Conservation (phyloP, 2,797 vertebrate species). For the Amniataba percoides region DNA sequence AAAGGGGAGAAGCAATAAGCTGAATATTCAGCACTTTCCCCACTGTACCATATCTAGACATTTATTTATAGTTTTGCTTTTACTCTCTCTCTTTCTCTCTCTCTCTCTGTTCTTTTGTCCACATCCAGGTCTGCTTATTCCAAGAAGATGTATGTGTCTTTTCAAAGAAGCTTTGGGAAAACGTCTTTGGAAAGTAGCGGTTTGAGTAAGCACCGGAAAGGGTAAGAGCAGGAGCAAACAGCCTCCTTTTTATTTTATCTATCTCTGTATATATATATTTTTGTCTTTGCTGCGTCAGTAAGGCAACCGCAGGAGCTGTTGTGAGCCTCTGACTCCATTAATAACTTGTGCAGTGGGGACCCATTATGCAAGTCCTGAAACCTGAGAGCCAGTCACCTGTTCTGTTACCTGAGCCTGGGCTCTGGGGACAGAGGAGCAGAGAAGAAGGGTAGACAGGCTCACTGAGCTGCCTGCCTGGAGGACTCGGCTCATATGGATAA, state of each 20-base stretch:
- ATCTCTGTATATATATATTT: background rate
- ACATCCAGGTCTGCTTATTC: slow-evolving; percentile 43
- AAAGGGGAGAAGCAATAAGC: slow-evolving; percentile 36
- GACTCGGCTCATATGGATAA: slow-evolving; percentile 29
- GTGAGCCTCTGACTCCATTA: slow-evolving; percentile 71
- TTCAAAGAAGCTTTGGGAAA: slow-evolving; percentile 33
- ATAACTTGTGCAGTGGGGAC: slow-evolving; percentile 70
- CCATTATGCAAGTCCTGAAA: slow-evolving; percentile 78
- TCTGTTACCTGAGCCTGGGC: slow-evolving; percentile 77
- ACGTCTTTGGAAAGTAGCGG: slow-evolving; percentile 32
- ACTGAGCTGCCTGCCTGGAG: slow-evolving; percentile 42
- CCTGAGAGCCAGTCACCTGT: slow-evolving; percentile 79
- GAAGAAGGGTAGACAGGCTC: slow-evolving; percentile 36
- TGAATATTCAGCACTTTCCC: slow-evolving; percentile 67
- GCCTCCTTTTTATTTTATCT: slow-evolving; percentile 38
- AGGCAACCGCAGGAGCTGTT: slow-evolving; percentile 34
- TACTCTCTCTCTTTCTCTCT: slow-evolving; percentile 4
- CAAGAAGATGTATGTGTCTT: slow-evolving; percentile 39
- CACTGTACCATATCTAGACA: slow-evolving; percentile 36
- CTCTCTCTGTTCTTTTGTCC: slow-evolving; percentile 50
- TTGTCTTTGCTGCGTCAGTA: slow-evolving; percentile 49
- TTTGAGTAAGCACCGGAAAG: slow-evolving; percentile 46
- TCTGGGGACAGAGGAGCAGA: slow-evolving; percentile 48
- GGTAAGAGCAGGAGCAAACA: slow-evolving; percentile 31
- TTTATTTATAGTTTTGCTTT: slow-evolving; percentile 72